These are phyloP conservation scores for Andrena cerasifolii DNA, from an alignment of 1,140 invertebrate species.

Conservation along the genomic window DNA sequence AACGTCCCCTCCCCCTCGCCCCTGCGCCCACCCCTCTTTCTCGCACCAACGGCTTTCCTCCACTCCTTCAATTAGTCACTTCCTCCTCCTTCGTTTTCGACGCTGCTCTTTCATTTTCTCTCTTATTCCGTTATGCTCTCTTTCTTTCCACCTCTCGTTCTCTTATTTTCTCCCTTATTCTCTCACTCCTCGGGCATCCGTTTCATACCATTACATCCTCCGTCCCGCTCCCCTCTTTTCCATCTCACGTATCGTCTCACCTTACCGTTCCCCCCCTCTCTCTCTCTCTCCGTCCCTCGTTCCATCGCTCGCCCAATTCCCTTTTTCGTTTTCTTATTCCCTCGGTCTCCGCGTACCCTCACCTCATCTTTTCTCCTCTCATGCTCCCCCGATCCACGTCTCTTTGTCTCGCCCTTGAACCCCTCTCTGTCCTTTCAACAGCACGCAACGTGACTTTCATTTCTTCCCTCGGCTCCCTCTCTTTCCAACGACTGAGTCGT, in stretches of 20 bases:
- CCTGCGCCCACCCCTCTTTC: conserved; percentile 24
- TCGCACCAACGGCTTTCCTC: conserved; percentile 53
- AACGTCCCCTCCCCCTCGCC: neutral
- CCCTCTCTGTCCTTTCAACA: conserved; percentile 23
- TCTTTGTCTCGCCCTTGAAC: conserved; percentile 39
- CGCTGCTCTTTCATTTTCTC: conserved; percentile 7
- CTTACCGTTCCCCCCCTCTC: neutral
- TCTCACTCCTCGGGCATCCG: neutral
- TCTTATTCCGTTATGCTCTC: conserved; percentile 14
- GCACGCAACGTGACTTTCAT: conserved; percentile 39
- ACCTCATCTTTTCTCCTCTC: neutral
- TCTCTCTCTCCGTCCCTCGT: neutral
- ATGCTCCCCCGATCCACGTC: neutral
- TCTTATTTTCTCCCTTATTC: conserved; percentile 24
- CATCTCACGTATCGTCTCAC: neutral
- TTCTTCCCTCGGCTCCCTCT: conserved; percentile 49
- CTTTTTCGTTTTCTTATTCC: conserved; percentile 4
- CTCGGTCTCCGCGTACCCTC: neutral
- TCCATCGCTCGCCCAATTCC: neutral
- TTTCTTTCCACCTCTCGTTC: conserved; percentile 19
- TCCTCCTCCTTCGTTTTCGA: conserved; percentile 60
- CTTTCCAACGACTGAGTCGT: conserved; percentile 14
- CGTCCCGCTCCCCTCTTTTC: neutral
- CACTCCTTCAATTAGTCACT: conserved; percentile 67
- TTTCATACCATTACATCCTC: neutral